Evolutionary conservation across 2,797 vertebrate genomes (phyloP), one percentile per base, ranked within the genome.

Genomic region (Margarornis squamiger): DNA sequence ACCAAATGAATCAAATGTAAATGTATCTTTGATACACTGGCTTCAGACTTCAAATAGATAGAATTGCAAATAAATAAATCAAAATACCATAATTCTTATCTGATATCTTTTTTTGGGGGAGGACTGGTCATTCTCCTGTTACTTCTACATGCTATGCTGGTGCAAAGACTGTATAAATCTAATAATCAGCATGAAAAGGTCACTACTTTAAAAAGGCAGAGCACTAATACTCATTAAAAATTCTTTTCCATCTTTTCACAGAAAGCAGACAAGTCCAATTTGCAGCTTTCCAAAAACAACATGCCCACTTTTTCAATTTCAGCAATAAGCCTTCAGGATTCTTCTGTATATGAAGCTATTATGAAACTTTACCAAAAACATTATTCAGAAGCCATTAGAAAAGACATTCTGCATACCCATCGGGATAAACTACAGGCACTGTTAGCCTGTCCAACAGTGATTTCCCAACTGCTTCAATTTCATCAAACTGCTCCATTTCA

Each of bases 381-480:
- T 75, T 72, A 84, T 36, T 92, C 72, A 83, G 36, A 76, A 91
- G 51, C 39, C 34, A 89, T 57, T 80, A 59, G 36, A 92, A 93
- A 73, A 92, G 87, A 65, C 11, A 70, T 87, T 81, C 17, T 83
- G 90, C 98, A 91, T 98, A 99, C 99, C 99, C 99, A 94, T 99
- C 99, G 4, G 99, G 99, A 97, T 99, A 99, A 97, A 99, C 98
- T 78, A 99, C 98, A 41, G 99, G 99, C 89, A 99, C 97, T 65
- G 98, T 98, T 95, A 99, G 98, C 97, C 99, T 98, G 97, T 99
- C 99, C 98, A 99, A 97, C 94, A 99, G 98, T 24, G 98, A 98
- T 97, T 99, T 99, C 65, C 99, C 99, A 90, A 99, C 98, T 46
- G 98, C 97, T 97, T 99, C 99, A 34, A 99, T 98, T 92, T 99